These are phyloP conservation scores for Nerophis lumbriciformis DNA, from an alignment of 2,113 vertebrate genomes.

Conservation along the genomic window DNA sequence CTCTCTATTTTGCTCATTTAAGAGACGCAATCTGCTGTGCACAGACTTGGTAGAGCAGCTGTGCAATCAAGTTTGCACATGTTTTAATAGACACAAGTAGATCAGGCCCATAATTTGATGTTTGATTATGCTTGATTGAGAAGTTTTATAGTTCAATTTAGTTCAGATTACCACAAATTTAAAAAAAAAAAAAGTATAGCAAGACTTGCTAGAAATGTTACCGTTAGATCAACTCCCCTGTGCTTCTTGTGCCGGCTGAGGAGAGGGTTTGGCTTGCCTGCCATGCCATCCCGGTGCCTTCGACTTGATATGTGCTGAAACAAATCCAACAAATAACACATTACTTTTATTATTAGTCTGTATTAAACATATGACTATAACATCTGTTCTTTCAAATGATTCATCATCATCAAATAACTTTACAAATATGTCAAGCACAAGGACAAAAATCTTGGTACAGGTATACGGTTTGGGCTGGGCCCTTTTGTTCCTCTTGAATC, in stretches of 20 bases:
- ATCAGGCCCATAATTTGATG: background rate
- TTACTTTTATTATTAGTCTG: background rate
- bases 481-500: no score
- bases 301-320: constrained; percentile 93
- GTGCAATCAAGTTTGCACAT: no score
- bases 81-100: no score
- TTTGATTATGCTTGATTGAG: constrained; percentile 11
- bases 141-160: constrained; percentile 15
- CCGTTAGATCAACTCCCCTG: constrained; percentile 80
- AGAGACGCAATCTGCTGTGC: no score
- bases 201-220: constrained; percentile 51
- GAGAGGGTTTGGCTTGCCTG: constrained; percentile 88
- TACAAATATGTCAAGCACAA: no score
- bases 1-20: no score
- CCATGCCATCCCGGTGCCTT: constrained; percentile 87
- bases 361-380: no score
- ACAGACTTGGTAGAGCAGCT: no score
- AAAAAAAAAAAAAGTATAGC: constrained; percentile 9
- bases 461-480: no score
- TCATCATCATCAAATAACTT: no score
- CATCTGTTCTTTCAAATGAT: no score
- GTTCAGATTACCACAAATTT: background rate
- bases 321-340: background rate
- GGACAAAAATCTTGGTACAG: no score
- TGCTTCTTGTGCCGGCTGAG: constrained; percentile 91